Base-by-base conservation (phyloP, 1,140 invertebrate genomes). In the Apis laboriosa region DNA sequence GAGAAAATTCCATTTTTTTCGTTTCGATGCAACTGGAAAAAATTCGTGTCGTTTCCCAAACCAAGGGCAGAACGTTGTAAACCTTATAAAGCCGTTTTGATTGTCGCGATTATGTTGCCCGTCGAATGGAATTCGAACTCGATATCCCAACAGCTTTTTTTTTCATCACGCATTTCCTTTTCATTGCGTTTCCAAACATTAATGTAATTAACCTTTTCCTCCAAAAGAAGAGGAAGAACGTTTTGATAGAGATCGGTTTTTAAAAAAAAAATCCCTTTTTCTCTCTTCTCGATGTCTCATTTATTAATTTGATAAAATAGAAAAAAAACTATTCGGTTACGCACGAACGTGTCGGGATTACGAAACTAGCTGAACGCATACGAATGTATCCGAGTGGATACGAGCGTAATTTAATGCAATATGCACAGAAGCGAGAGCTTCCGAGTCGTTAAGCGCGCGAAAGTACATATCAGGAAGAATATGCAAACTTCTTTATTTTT, bases 41-140 rank as follows among this genome's bases (percentile, higher is more conserved):
- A 21, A 19, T 71, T 49, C 24, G 51, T 21, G 56, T 60, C 21
- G 34, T 61, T 75, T 51, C 60, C 58, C 73, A 60, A n/a, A 61
- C 43, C 73, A 49, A 75, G n/a, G 34, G 15, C 43, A 75, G 49
- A 34, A 43, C 72, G n/a, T 58, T 74, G 55, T 58, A 74, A 76
- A 76, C 51, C 60, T 64, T 64, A 64, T 53, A 64, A 76, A 51
- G 24, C 49, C 60, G 58, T 76, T 76, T 76, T 76, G 74, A 76
- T 76, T 76, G 74, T 76, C 74, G 60, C 49, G 74, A 76, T 63
- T 53, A 76, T 53, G 49, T 72, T 72, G 49, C 49, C 49, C 68
- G 15, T 43, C 34, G 21, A 58, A 74, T 74, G 55, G 72, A 74
- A 24, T 19, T 58, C 19, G 13, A 21, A 56, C 71, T 28, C 24